Evolutionary conservation across 2,888 invertebrate genomes (phyloP).

Genomic region (Synergus itoensis): DNA sequence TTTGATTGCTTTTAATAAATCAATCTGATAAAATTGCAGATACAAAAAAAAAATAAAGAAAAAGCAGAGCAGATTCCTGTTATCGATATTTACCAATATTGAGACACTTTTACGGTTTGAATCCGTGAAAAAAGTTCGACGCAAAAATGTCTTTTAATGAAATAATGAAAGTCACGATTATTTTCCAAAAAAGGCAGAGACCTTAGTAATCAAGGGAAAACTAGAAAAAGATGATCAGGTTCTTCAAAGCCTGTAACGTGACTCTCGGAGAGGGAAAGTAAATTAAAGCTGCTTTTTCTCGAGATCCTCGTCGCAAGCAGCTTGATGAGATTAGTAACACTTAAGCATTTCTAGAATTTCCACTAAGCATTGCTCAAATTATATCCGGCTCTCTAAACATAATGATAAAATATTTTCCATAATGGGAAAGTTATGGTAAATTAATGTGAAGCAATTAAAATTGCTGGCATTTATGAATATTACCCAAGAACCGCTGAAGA

Average conservation of each 20-base stretch:
- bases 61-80: not conserved
- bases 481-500: not conserved
- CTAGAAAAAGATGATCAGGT: slow-evolving; percentile 5
- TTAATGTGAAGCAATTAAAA: not conserved
- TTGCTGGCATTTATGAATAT: not conserved
- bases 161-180: slow-evolving; percentile 14
- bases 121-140: too few relatives aligned
- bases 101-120: too few relatives aligned
- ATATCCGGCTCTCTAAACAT: not conserved
- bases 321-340: slow-evolving; percentile 22
- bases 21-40: not conserved
- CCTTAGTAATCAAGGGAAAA: not conserved
- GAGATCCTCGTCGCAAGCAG: not conserved
- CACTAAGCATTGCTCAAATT: not conserved
- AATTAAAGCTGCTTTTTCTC: slow-evolving; percentile 36
- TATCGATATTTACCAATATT: too few relatives aligned
- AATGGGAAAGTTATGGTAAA: not conserved
- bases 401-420: not conserved
- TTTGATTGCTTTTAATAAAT: not conserved
- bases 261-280: not conserved
- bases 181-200: not conserved
- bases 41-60: not conserved
- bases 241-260: slow-evolving; percentile 15
- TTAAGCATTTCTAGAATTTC: slow-evolving; percentile 29
- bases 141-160: too few relatives aligned